Evolutionary conservation across 1,140 invertebrate genomes (phyloP), one percentile per base, ranked within the genome.

Genomic region (Macrosteles quadrilineatus): DNA sequence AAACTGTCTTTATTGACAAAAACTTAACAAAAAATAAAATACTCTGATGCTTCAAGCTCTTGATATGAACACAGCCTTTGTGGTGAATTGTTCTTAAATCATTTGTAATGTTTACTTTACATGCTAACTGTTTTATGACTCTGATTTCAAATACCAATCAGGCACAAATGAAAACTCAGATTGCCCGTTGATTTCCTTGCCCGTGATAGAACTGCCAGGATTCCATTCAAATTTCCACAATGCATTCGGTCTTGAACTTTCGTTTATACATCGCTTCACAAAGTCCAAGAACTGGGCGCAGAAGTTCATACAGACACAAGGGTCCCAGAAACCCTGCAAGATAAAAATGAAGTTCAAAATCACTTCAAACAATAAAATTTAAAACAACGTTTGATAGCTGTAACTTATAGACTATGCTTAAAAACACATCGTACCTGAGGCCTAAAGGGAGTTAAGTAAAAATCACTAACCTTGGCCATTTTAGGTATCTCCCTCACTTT

Each of bases 391-490:
- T n/a, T n/a, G n/a, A n/a, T n/a, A n/a, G n/a, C n/a, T n/a, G n/a
- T n/a, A n/a, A n/a, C n/a, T n/a, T n/a, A n/a, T n/a, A n/a, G n/a
- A n/a, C n/a, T n/a, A n/a, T n/a, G n/a, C n/a, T n/a, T n/a, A n/a
- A n/a, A n/a, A n/a, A n/a, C n/a, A n/a, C n/a, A n/a, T n/a, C n/a
- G n/a, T n/a, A n/a, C n/a, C n/a, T n/a, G n/a, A n/a, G n/a, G n/a
- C n/a, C n/a, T n/a, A n/a, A n/a, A n/a, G n/a, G n/a, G n/a, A n/a
- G n/a, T n/a, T n/a, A n/a, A n/a, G n/a, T n/a, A n/a, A n/a, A n/a
- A n/a, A n/a, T n/a, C n/a, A n/a, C n/a, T n/a, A n/a, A 89, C 84
- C 75, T 80, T 78, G 65, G 80, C 79, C 47, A 82, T 74, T 78
- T 80, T 80, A 55, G 85, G 82, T 73, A 88, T 79, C 71, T 86